Conservation (phyloP, 2,888 invertebrate species). For the Metopia argyrocephala region DNA sequence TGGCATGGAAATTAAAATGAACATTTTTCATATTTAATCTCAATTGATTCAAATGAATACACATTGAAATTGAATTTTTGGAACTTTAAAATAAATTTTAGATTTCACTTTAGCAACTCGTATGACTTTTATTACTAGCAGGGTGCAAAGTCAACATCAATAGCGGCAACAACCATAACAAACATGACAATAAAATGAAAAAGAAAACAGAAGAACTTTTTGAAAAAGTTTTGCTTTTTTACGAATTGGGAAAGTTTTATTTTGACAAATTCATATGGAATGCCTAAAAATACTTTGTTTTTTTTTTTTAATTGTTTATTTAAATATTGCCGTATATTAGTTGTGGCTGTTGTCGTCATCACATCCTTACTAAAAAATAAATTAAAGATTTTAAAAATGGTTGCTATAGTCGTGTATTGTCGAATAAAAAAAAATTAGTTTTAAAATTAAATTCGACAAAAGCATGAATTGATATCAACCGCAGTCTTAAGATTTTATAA, state of each 20-base stretch:
- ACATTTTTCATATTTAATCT: conserved; percentile 28
- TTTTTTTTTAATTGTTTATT: background rate
- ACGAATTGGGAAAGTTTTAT: background rate
- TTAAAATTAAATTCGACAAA: no score
- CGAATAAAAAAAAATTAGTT: no score
- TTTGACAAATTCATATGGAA: background rate
- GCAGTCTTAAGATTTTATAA: no score
- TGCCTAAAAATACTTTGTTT: background rate
- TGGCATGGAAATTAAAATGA: background rate
- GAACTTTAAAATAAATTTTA: conserved; percentile 12
- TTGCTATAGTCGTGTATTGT: no score
- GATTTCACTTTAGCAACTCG: conserved; percentile 1
- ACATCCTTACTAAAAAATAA: no score
- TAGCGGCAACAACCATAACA: background rate
- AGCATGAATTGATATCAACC: no score
- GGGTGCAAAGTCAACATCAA: background rate
- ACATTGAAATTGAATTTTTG: conserved; percentile 25
- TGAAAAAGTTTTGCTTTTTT: background rate
- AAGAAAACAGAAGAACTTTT: no score
- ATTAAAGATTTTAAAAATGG: no score
- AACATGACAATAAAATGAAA: no score
- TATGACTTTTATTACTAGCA: background rate
- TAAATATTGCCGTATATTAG: no score
- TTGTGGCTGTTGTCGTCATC: background rate
- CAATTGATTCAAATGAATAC: conserved; percentile 23